A percentile compares a stretch with the other conserved stretches of the same genome.
phyloP scores from a whole-genome alignment of 1,140 invertebrate genomes.

The Drosophila prosaltans region DNA sequence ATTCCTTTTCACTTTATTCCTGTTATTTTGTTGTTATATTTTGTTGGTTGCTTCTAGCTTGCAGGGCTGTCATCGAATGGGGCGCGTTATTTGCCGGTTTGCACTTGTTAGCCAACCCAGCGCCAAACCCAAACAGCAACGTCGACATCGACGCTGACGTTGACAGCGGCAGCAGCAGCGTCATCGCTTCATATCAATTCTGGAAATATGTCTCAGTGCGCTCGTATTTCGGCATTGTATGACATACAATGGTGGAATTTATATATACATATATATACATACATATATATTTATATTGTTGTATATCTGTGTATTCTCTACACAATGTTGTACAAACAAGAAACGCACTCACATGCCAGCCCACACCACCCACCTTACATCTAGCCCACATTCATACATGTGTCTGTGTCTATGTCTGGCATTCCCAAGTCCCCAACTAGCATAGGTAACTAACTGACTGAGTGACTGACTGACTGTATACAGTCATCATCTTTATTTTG shows the following conservation, averaged over 20 bases:
- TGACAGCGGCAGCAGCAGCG: slow-evolving; percentile 21
- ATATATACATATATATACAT: slow-evolving; percentile 24
- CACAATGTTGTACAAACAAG: slow-evolving; percentile 13
- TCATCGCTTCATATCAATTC: slow-evolving; percentile 68
- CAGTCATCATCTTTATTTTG: slow-evolving; percentile 42
- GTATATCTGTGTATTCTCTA: slow-evolving; percentile 13
- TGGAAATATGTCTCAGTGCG: slow-evolving; percentile 55
- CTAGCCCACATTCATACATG: not conserved
- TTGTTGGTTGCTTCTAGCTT: slow-evolving; percentile 54
- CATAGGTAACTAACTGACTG: not conserved
- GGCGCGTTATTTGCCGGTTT: slow-evolving; percentile 52
- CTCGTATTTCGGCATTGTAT: slow-evolving; percentile 40
- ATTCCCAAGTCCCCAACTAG: slow-evolving; percentile 1
- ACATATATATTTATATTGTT: slow-evolving; percentile 20
- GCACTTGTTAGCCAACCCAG: slow-evolving; percentile 62
- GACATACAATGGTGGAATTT: slow-evolving; percentile 38
- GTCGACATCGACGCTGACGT: slow-evolving; percentile 5
- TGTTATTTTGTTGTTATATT: slow-evolving; percentile 1
- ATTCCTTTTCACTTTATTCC: not conserved
- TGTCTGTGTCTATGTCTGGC: not conserved
- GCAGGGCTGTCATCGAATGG: slow-evolving; percentile 65
- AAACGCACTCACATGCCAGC: slow-evolving; percentile 3
- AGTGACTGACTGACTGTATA: not conserved
- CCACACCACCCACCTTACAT: not conserved
- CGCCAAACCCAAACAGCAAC: slow-evolving; percentile 27